phyloP scores from a whole-genome alignment of 2,888 invertebrate species.

The Chrysolina americana region DNA sequence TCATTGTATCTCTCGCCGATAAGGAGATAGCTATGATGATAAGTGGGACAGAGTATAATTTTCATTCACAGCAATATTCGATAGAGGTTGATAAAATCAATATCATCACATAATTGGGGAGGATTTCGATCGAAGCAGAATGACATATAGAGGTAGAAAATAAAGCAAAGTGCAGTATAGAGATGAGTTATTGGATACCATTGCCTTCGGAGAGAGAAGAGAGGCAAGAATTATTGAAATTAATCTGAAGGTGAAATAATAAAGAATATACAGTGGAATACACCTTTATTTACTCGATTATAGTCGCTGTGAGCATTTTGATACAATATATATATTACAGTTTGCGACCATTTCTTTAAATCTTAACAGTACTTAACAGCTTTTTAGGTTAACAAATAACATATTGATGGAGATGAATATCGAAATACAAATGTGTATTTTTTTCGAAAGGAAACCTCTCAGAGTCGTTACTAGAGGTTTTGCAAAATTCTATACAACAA shows the following conservation, averaged over 20 bases:
- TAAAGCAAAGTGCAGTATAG: too few relatives aligned
- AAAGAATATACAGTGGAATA: conserved; percentile 63
- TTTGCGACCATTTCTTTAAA: conserved; percentile 67
- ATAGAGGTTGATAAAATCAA: too few relatives aligned
- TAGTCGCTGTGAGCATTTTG: conserved; percentile 70
- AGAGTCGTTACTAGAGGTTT: conserved; percentile 39
- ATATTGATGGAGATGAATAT: conserved; percentile 70
- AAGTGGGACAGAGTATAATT: too few relatives aligned
- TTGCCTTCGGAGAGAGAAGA: neutral
- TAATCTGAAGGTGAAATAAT: neutral
- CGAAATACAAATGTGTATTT: conserved; percentile 66
- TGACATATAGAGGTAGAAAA: too few relatives aligned
- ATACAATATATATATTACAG: conserved; percentile 70
- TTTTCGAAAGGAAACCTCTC: conserved; percentile 45
- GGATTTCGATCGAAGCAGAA: too few relatives aligned
- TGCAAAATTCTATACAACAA: conserved; percentile 53
- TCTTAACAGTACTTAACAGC: conserved; percentile 72
- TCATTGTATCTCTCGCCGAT: too few relatives aligned
- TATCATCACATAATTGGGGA: too few relatives aligned
- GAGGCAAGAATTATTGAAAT: neutral
- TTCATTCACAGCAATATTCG: too few relatives aligned
- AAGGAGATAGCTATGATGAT: too few relatives aligned
- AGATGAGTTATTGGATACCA: too few relatives aligned
- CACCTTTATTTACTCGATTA: conserved; percentile 68
- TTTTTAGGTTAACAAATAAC: conserved; percentile 71